Evolutionary conservation across 2,113 vertebrate genomes (phyloP).

Genomic region (human (Homo sapiens)): GRCh38 chr5:173729001-173729500

Average conservation of each 20-base stretch:
- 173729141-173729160: too few species aligned
- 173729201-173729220: neutral
- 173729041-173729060: fast-evolving
- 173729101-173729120: neutral
- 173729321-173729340: neutral
- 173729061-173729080: neutral
- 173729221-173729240: too few species aligned
- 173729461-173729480: neutral
- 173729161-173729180: neutral
- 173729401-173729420: neutral
- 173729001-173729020: neutral
- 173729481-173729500: neutral
- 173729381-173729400: neutral
- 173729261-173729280: neutral
- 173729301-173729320: neutral
- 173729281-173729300: neutral
- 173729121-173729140: neutral
- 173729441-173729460: neutral
- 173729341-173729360: neutral
- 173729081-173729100: neutral
- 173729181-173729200: neutral
- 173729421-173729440: neutral
- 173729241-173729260: neutral
- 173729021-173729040: neutral
- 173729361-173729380: neutral